Evolutionary conservation across 2,888 invertebrate genomes (phyloP).

Genomic region (Drosophila rubida): DNA sequence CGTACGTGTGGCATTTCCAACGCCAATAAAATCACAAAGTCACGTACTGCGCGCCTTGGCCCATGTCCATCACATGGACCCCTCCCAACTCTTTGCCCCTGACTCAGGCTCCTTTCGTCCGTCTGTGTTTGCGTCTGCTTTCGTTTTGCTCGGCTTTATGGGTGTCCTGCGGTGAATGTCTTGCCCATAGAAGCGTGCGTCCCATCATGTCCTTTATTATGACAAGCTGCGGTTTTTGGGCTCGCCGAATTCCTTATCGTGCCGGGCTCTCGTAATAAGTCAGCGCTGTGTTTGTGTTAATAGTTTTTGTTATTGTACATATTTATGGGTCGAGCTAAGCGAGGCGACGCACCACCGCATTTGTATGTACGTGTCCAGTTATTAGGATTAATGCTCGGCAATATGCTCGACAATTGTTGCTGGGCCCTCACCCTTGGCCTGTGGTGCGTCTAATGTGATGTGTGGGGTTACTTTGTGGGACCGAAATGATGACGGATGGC

Average conservation of each 20-base stretch:
- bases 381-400: constrained; percentile 60
- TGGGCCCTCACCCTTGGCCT: constrained; percentile 21
- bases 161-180: constrained; percentile 55
- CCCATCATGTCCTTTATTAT: constrained; percentile 72
- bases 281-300: constrained; percentile 63
- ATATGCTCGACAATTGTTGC: constrained; percentile 70
- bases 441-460: constrained; percentile 21
- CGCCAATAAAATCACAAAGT: constrained; percentile 83
- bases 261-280: constrained; percentile 51
- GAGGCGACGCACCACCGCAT: neutral
- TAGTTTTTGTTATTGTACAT: constrained; percentile 68
- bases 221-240: constrained; percentile 76
- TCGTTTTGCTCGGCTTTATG: constrained; percentile 48
- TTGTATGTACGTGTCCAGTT: constrained; percentile 39
- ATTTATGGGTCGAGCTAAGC: constrained; percentile 53
- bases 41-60: constrained; percentile 72
- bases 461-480: constrained; percentile 5
- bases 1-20: constrained; percentile 77
- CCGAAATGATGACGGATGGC: constrained; percentile 8
- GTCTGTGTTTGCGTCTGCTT: constrained; percentile 38
- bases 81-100: constrained; percentile 17
- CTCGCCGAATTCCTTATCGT: constrained; percentile 52
- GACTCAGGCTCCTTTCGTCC: constrained; percentile 22
- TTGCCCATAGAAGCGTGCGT: constrained; percentile 62
- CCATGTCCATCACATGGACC: constrained; percentile 67